Percentiles rank a stretch among this genome's conserved stretches.
Conservation (phyloP, 2,888 invertebrate genomes). For the Aplocera efformata region DNA sequence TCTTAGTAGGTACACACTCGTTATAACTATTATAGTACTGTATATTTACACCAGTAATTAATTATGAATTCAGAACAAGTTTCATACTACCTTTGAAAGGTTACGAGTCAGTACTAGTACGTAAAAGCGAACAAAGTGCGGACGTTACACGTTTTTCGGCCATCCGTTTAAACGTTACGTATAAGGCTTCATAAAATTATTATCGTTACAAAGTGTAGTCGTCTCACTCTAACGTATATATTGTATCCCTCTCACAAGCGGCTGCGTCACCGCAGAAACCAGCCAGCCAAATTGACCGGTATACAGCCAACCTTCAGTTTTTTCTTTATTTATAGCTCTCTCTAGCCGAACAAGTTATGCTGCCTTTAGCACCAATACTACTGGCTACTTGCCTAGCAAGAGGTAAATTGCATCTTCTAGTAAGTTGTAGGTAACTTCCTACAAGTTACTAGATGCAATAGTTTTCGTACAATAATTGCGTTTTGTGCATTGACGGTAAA, state of each 20-base stretch:
- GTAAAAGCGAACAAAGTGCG: conserved; percentile 63
- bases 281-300: conserved; percentile 79
- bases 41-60: conserved; percentile 13
- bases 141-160: conserved; percentile 72
- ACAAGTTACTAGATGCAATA: no score
- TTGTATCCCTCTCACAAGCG: conserved; percentile 47
- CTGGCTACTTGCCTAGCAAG: conserved; percentile 30
- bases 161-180: conserved; percentile 67
- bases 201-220: conserved; percentile 56
- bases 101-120: conserved; percentile 38
- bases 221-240: conserved; percentile 43
- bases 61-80: conserved; percentile 42
- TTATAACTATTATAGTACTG: no score
- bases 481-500: no score
- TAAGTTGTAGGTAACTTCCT: background rate
- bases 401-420: background rate
- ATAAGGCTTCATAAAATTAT: conserved; percentile 73
- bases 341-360: conserved; percentile 73
- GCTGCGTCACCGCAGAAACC: conserved; percentile 77
- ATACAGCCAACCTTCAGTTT: conserved; percentile 80
- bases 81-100: conserved; percentile 45
- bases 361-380: conserved; percentile 39
- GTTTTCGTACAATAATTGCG: no score
- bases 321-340: conserved; percentile 78
- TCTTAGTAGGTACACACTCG: no score